These are phyloP conservation scores for Neolamprologus toae DNA, from an alignment of 2,113 vertebrate genomes.

Conservation along the genomic window DNA sequence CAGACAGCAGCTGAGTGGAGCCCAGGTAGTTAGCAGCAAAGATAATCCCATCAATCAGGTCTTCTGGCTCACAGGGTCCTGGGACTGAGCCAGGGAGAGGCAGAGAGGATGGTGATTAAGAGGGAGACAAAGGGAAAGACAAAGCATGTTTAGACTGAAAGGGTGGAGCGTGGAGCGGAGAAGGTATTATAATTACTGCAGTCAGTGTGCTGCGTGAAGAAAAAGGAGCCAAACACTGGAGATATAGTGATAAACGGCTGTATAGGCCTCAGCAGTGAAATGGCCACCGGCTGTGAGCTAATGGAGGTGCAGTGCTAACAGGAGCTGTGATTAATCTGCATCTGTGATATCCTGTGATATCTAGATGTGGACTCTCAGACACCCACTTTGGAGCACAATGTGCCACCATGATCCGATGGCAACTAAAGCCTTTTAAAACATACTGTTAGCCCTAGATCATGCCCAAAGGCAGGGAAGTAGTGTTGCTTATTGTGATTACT, in stretches of 20 bases:
- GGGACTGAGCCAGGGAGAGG: slow-evolving; percentile 74
- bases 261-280: slow-evolving; percentile 10
- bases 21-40: slow-evolving; percentile 98
- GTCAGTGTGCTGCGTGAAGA: not conserved
- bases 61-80: slow-evolving; percentile 95
- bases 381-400: slow-evolving; percentile 32
- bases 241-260: slow-evolving; percentile 12
- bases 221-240: slow-evolving; percentile 24
- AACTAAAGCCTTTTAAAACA: slow-evolving; percentile 7
- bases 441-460: slow-evolving; percentile 5
- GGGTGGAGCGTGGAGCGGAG: not conserved
- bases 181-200: slow-evolving; percentile 3
- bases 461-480: not conserved
- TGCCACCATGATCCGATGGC: slow-evolving; percentile 26
- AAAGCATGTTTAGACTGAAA: not conserved
- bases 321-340: slow-evolving; percentile 31
- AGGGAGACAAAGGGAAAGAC: not conserved
- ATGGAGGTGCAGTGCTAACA: not conserved
- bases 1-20: slow-evolving; percentile 95
- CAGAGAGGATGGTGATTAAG: slow-evolving; percentile 7
- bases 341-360: slow-evolving; percentile 60
- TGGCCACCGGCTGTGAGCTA: slow-evolving; percentile 22
- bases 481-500: not conserved
- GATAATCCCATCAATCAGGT: slow-evolving; percentile 98
- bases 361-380: slow-evolving; percentile 45